Evolutionary conservation across 2,888 invertebrate genomes (phyloP).

Genomic region (Charanyca ferruginea): DNA sequence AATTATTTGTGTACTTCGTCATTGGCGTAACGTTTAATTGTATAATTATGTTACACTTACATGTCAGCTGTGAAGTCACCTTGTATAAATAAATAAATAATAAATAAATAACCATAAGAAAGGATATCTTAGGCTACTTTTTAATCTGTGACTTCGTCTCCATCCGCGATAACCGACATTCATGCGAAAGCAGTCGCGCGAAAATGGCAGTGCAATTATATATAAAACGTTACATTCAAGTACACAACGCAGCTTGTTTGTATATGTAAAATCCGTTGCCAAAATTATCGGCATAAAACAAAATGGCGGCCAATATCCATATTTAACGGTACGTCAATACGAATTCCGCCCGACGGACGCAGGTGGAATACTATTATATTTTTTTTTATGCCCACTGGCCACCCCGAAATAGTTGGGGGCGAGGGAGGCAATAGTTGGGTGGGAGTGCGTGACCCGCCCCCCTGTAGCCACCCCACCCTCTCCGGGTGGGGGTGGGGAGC

Average conservation of each 20-base stretch:
- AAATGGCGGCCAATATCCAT: slow-evolving; percentile 86
- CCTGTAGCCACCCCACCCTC: slow-evolving; percentile 64
- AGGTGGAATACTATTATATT: slow-evolving; percentile 89
- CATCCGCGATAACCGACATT: no score
- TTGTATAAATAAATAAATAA: no score
- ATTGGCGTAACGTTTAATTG: no score
- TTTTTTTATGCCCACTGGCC: slow-evolving; percentile 85
- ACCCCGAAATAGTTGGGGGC: slow-evolving; percentile 88
- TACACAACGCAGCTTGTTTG: slow-evolving; percentile 52
- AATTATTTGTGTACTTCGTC: no score
- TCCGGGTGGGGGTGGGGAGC: slow-evolving; percentile 57
- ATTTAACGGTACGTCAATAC: slow-evolving; percentile 84
- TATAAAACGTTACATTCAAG: slow-evolving; percentile 42
- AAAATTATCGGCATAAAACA: slow-evolving; percentile 77
- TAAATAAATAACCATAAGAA: no score
- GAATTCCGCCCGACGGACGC: slow-evolving; percentile 84
- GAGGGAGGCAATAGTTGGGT: slow-evolving; percentile 80
- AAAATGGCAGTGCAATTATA: no score
- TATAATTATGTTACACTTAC: no score
- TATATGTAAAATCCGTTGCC: slow-evolving; percentile 64
- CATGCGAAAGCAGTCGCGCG: no score
- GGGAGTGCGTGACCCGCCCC: slow-evolving; percentile 82
- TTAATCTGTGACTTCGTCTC: no score
- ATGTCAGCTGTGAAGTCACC: no score
- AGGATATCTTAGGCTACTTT: no score